Percentiles rank a stretch among this genome's conserved stretches.
These are phyloP conservation scores for Myiopsitta monachus DNA, from an alignment of 2,113 vertebrate species.

Conservation along the genomic window DNA sequence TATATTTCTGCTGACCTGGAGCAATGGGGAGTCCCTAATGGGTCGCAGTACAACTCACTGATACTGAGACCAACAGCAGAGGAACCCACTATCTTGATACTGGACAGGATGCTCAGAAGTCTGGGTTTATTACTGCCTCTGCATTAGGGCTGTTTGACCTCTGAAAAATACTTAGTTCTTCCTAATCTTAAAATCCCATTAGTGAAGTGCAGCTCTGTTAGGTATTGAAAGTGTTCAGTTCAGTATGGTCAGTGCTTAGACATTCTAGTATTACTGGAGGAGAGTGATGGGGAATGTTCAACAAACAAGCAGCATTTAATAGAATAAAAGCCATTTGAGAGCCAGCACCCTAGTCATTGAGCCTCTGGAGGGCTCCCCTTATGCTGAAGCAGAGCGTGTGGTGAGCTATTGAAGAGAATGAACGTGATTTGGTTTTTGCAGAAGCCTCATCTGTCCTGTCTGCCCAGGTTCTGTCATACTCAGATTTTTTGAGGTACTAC, in stretches of 20 bases:
- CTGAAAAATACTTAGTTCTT: background rate
- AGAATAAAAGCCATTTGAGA: background rate
- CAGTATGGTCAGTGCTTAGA: background rate
- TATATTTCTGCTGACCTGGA: background rate
- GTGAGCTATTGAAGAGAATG: background rate
- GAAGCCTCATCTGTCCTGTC: background rate
- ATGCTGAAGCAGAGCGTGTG: accelerated
- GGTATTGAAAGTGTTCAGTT: background rate
- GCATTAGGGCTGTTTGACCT: background rate
- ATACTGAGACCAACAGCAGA: background rate
- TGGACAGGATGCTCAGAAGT: background rate
- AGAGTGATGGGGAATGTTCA: background rate
- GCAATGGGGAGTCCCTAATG: background rate
- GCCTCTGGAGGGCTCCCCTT: accelerated
- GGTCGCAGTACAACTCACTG: background rate
- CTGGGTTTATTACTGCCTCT: background rate
- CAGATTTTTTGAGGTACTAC: background rate
- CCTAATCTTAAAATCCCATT: background rate
- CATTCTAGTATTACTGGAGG: background rate
- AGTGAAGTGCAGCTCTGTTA: background rate
- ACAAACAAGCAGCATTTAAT: background rate
- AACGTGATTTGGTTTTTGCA: background rate
- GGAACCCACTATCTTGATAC: background rate
- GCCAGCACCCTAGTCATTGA: background rate
- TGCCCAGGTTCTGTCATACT: background rate